These are phyloP conservation scores for Grammomys dolichurus DNA, from an alignment of 2,113 vertebrate species.

Conservation along the genomic window DNA sequence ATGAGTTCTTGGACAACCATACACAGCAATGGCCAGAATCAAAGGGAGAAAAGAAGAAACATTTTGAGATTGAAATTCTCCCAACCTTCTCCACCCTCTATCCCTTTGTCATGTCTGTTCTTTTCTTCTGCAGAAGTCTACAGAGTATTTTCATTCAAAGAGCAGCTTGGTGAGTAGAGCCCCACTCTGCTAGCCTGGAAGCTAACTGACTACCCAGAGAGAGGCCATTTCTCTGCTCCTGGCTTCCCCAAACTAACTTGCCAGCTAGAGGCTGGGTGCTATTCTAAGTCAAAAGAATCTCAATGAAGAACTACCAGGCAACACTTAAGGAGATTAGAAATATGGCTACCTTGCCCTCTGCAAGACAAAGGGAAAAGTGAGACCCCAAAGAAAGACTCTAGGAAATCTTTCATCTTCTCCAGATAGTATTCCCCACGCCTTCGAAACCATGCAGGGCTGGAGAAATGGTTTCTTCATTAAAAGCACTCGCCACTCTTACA, in stretches of 20 bases:
- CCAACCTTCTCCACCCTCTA: background rate
- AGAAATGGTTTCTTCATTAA: background rate
- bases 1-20: background rate
- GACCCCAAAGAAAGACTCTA: background rate
- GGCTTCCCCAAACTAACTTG: background rate
- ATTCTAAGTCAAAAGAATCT: background rate
- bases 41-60: background rate
- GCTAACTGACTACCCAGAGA: background rate
- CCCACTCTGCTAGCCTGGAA: background rate
- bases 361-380: background rate
- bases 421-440: background rate
- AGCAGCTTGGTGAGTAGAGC: background rate
- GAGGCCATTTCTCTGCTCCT: background rate
- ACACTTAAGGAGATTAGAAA: background rate
- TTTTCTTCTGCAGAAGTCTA: background rate
- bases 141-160: background rate
- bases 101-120: background rate
- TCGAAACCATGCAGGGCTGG: background rate
- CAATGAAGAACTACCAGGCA: background rate
- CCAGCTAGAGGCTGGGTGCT: background rate
- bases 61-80: background rate
- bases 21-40: background rate
- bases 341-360: background rate
- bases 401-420: background rate
- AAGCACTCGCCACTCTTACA: background rate